Evolutionary conservation across 2,797 vertebrate genomes (phyloP).

Genomic region (Coilia nasus): DNA sequence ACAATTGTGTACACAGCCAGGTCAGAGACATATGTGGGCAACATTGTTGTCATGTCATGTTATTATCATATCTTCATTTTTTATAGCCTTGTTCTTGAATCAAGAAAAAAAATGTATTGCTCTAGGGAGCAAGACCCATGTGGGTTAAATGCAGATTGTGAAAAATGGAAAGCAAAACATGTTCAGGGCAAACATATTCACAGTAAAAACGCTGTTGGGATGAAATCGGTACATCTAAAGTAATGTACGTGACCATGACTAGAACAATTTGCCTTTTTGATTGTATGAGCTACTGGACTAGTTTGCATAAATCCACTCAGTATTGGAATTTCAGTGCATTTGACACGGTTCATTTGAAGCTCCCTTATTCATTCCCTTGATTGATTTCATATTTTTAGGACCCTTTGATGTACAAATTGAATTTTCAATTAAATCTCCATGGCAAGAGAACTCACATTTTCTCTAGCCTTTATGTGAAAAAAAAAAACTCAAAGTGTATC

Average conservation of each 20-base stretch:
- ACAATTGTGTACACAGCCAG: too few species aligned
- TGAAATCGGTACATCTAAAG: background rate
- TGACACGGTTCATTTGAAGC: constrained; percentile 55
- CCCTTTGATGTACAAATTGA: constrained; percentile 62
- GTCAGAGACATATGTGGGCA: too few species aligned
- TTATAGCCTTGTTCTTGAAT: too few species aligned
- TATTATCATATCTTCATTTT: too few species aligned
- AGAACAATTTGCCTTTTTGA: background rate
- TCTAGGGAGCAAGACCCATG: too few species aligned
- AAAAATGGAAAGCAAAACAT: background rate
- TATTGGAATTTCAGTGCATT: constrained; percentile 51
- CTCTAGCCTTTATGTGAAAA: constrained; percentile 30
- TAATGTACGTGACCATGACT: background rate
- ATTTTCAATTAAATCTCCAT: constrained; percentile 56
- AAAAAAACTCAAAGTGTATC: background rate
- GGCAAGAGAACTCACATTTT: constrained; percentile 46
- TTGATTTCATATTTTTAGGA: constrained; percentile 58
- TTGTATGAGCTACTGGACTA: background rate
- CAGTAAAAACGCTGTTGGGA: background rate
- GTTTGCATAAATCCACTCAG: background rate
- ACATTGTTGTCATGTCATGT: too few species aligned
- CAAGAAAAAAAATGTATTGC: too few species aligned
- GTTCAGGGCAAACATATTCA: background rate
- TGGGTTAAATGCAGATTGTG: background rate
- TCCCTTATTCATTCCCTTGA: constrained; percentile 47